A percentile compares a stretch with the other conserved stretches of the same genome.
Evolutionary conservation across 2,797 vertebrate species (phyloP).

Genomic region (Crenichthys baileyi): DNA sequence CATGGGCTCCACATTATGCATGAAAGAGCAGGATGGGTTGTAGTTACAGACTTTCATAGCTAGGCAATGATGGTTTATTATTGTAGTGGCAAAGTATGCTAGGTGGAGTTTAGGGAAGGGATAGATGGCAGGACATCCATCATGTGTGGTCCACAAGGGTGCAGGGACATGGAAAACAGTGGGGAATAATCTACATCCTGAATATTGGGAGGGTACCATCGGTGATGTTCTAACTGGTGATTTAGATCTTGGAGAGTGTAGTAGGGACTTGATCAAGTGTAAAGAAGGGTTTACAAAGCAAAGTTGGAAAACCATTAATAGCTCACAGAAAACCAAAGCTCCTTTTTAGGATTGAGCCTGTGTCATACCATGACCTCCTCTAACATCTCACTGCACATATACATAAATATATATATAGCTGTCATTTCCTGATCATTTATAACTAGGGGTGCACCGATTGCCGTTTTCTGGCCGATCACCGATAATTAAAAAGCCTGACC

Average conservation of each 20-base stretch:
- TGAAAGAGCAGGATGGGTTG: background rate
- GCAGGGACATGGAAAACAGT: background rate
- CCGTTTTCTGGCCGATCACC: no score
- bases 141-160: no score
- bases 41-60: no score
- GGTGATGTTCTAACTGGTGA: background rate
- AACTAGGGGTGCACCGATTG: no score
- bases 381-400: background rate
- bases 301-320: background rate
- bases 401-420: background rate
- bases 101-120: no score
- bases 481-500: no score
- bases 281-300: no score
- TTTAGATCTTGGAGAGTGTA: background rate
- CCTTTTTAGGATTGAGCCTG: background rate
- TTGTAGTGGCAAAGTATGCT: no score
- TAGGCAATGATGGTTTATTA: no score
- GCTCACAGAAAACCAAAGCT: background rate
- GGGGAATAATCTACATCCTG: background rate
- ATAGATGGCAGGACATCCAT: no score
- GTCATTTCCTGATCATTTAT: background rate
- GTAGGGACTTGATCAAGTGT: no score
- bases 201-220: background rate
- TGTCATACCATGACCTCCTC: background rate
- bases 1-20: background rate